These are phyloP conservation scores for Dorcus parallelipipedus DNA, from an alignment of 2,888 invertebrate species.

Conservation along the genomic window DNA sequence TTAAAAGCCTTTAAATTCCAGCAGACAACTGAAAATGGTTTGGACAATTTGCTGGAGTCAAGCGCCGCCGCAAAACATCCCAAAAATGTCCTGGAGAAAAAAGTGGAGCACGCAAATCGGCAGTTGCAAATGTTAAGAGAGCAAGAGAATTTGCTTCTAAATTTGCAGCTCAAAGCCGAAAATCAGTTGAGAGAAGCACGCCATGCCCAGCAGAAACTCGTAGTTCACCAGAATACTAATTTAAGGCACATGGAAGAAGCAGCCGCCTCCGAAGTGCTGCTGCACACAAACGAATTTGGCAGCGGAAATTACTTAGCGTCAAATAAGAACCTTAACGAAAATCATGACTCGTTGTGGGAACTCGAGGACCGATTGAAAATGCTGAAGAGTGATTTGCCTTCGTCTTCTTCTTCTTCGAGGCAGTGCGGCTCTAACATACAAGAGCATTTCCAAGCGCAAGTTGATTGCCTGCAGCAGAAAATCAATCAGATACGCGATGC, in stretches of 20 bases:
- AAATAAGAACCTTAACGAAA: constrained; percentile 28
- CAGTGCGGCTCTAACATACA: constrained; percentile 5
- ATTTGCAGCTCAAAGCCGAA: constrained; percentile 44
- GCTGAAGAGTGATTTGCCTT: constrained; percentile 27
- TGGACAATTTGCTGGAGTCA: constrained; percentile 31
- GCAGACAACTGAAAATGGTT: constrained; percentile 29
- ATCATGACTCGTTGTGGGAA: constrained; percentile 39
- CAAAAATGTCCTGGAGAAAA: constrained; percentile 36
- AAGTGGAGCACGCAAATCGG: constrained; percentile 35
- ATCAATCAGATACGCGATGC: constrained; percentile 23
- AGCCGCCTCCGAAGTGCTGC: not conserved
- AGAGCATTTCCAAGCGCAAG: constrained; percentile 23
- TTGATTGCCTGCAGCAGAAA: constrained; percentile 25
- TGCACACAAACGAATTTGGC: constrained; percentile 7
- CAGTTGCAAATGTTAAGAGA: constrained; percentile 40
- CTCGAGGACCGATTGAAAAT: constrained; percentile 40
- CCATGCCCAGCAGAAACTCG: constrained; percentile 40
- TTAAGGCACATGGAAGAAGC: constrained; percentile 6
- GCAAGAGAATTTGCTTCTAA: constrained; percentile 37
- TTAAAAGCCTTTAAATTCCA: too few relatives aligned
- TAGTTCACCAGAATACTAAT: constrained; percentile 10
- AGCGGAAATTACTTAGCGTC: constrained; percentile 11
- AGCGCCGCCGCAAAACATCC: constrained; percentile 15
- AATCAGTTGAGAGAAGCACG: constrained; percentile 43
- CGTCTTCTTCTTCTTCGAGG: constrained; percentile 1